Percentiles rank a stretch among this genome's conserved stretches.
These are phyloP conservation scores for Phainopepla nitens DNA, from an alignment of 2,113 vertebrate genomes.

Conservation along the genomic window DNA sequence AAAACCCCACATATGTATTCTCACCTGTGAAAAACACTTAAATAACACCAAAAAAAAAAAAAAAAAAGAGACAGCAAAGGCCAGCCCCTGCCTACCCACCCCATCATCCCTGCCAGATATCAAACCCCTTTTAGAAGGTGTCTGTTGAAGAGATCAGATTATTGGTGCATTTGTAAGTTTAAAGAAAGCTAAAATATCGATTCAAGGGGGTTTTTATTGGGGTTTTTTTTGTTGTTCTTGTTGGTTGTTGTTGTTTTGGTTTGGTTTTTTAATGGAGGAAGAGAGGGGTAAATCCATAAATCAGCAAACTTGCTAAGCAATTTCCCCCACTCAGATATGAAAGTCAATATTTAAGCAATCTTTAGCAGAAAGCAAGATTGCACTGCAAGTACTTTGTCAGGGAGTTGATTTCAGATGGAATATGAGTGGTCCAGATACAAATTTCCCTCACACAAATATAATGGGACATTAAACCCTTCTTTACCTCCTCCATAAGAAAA, in stretches of 20 bases:
- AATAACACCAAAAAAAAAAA: background rate
- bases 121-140: background rate
- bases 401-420: background rate
- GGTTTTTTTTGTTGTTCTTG: background rate
- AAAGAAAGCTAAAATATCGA: background rate
- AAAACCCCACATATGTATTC: background rate
- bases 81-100: background rate
- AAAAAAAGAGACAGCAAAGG: background rate
- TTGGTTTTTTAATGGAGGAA: background rate
- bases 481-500: background rate
- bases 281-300: background rate
- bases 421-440: background rate
- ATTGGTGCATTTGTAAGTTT: background rate
- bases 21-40: background rate
- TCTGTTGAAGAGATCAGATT: background rate
- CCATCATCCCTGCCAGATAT: background rate
- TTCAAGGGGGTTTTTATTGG: rapidly evolving
- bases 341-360: background rate
- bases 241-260: background rate
- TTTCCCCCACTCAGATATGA: background rate
- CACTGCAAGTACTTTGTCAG: background rate
- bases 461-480: background rate
- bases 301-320: background rate
- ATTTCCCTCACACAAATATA: background rate
- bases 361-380: slow-evolving; percentile 11